Evolutionary conservation across 2,113 vertebrate genomes (phyloP), one percentile per base, ranked within the genome.

Genomic region (Oceanites oceanicus): DNA sequence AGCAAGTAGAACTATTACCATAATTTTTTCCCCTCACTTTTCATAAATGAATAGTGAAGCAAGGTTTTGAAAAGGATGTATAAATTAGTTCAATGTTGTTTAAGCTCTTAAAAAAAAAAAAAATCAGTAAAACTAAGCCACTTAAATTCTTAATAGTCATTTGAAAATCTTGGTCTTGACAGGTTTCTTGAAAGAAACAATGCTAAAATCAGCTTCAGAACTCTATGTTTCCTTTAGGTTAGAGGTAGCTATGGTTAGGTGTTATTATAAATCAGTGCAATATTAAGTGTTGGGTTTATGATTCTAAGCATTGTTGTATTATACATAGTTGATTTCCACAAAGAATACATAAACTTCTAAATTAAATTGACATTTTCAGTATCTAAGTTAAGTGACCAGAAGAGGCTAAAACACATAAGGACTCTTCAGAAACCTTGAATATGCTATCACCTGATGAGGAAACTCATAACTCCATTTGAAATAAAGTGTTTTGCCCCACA

Each of bases 41-140:
- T 52, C 0, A 0, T 34, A 61, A 88, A 26, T 1, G 1, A 50
- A 59, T 10, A 32, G 6, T 10, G 29, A 68, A 70, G 14, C 3
- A 44, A 76, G 19, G 15, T 32, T 86, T 93, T 44, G 19, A 34
- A 85, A 81, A 34, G 15, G 4, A n/a, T 1, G 0, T 7, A 40
- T 18, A 68, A 75, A 80, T 63, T 32, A 8, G 27, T 32, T 78
- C 15, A n/a, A 25, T 36, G 13, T 4, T 15, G 6, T 47, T 65
- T 78, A 56, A 82, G 17, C 1, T 52, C 22, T 47, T 75, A 47
- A 62, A 84, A 93, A 30, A 38, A 38, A 38, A 38, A 38, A 7
- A 50, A 40, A 40, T 38, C 27, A 17, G 34, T 16, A 36, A 62
- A 70, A 82, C 6, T 1, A 58, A 21, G 3, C 32, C 34, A 5